phyloP scores from a whole-genome alignment of 2,113 vertebrate species.

The Thymallus thymallus region DNA sequence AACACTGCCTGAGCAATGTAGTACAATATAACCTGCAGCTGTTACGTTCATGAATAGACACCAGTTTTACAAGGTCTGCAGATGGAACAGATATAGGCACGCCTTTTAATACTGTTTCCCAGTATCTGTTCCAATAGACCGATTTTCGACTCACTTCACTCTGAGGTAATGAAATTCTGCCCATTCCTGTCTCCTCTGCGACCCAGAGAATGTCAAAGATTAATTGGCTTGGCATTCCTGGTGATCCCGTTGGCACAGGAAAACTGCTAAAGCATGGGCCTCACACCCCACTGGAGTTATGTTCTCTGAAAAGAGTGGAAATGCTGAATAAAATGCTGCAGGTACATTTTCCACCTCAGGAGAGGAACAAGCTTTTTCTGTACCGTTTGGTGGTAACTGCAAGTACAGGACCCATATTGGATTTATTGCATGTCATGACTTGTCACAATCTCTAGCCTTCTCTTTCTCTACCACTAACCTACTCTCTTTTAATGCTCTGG shows the following conservation, averaged over 20 bases:
- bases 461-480: too few species aligned
- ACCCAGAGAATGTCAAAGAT: constrained; percentile 44
- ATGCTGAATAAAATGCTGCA: constrained; percentile 22
- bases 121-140: too few species aligned
- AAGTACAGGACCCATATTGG: too few species aligned
- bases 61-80: too few species aligned
- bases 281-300: constrained; percentile 45
- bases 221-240: constrained; percentile 56
- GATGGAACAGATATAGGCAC: too few species aligned
- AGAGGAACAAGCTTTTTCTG: neutral
- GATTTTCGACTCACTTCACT: constrained; percentile 10
- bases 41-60: neutral
- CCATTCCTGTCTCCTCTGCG: constrained; percentile 36
- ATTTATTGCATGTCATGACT: neutral
- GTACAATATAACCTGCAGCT: neutral
- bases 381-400: neutral
- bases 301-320: constrained; percentile 32
- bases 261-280: constrained; percentile 46
- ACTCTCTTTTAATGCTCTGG: neutral
- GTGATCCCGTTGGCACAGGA: constrained; percentile 43
- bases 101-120: too few species aligned
- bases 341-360: neutral
- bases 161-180: constrained; percentile 41
- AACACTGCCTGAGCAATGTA: neutral
- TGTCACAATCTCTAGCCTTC: too few species aligned